Conservation (phyloP, 2,888 invertebrate species). For the Synanthedon formicaeformis region DNA sequence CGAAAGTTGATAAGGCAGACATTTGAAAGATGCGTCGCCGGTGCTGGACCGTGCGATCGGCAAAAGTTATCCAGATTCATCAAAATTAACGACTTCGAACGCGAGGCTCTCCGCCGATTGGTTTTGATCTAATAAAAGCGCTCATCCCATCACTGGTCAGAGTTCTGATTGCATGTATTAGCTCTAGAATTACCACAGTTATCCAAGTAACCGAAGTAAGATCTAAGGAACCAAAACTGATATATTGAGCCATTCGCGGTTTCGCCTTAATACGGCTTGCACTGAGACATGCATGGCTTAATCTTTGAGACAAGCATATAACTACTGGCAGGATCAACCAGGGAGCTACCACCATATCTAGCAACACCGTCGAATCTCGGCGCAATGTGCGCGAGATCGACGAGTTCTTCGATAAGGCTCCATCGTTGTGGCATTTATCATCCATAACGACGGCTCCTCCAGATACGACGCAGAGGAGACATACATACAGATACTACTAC, state of each 20-base stretch:
- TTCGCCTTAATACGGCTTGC: neutral
- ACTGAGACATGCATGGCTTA: neutral
- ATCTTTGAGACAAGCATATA: neutral
- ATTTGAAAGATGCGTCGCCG: slow-evolving; percentile 15
- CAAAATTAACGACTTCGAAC: no score
- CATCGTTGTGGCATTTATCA: no score
- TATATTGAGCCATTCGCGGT: neutral
- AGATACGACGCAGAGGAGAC: no score
- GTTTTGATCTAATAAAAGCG: slow-evolving; percentile 12
- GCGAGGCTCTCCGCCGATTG: slow-evolving; percentile 35
- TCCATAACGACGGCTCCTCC: no score
- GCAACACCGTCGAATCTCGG: neutral
- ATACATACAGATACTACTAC: no score
- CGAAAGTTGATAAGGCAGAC: slow-evolving; percentile 72
- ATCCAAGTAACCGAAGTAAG: neutral
- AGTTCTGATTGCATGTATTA: no score
- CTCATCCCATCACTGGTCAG: no score
- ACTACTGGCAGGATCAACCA: neutral
- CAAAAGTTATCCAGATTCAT: slow-evolving; percentile 25
- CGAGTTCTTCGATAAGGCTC: no score
- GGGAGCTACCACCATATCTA: neutral
- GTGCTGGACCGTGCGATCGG: neutral
- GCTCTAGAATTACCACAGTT: neutral
- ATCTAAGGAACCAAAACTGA: neutral
- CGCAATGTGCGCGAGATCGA: no score